Percentiles rank a stretch among this genome's conserved stretches.
Conservation (phyloP, 2,888 invertebrate species). For the Incurvaria masculella region DNA sequence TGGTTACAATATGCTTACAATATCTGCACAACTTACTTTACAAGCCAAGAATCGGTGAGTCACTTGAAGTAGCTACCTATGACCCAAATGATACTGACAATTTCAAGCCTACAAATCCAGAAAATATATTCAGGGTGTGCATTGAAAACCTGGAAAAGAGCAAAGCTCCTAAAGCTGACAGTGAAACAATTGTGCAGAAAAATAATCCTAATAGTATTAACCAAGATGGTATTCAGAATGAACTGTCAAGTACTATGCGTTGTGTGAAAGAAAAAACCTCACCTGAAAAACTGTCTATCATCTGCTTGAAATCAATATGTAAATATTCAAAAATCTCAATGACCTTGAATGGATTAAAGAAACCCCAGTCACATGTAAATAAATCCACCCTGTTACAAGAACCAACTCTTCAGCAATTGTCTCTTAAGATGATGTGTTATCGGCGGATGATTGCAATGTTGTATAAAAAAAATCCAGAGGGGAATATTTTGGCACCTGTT, state of each 20-base stretch:
- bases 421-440: background rate
- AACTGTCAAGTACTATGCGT: too few species aligned
- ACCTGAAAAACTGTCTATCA: background rate
- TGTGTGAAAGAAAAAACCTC: too few species aligned
- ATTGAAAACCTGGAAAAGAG: background rate
- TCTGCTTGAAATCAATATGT: background rate
- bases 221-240: too few species aligned
- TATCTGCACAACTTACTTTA: conserved; percentile 1
- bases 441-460: background rate
- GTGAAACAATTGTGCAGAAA: too few species aligned
- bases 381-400: background rate
- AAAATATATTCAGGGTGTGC: background rate
- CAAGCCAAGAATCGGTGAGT: conserved; percentile 1
- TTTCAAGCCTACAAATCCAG: background rate
- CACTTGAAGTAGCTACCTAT: background rate
- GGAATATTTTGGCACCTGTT: too few species aligned
- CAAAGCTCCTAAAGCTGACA: too few species aligned
- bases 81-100: too few species aligned
- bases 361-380: background rate
- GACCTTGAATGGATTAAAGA: background rate
- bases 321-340: background rate
- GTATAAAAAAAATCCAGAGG: background rate
- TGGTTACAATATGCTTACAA: background rate
- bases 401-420: background rate
- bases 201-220: too few species aligned